Evolutionary conservation across 2,888 invertebrate species (phyloP), one percentile per base, ranked within the genome.

Genomic region (Anthrax anthrax): DNA sequence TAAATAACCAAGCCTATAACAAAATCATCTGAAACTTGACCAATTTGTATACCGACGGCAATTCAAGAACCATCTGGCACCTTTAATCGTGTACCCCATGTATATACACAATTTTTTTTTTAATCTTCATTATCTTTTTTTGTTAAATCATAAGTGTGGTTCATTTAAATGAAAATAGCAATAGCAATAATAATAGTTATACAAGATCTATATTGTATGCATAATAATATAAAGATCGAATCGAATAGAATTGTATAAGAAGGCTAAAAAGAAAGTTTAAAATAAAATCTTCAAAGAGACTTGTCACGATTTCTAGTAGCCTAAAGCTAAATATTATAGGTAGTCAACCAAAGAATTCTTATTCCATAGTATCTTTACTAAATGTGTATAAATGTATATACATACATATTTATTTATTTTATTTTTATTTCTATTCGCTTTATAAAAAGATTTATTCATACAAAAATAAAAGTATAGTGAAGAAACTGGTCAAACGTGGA

Each of bases 401-500:
- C 29, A 29, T 23, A 23, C 8, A 8, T 23, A 23, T 23, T 6
- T 8, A 23, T 23, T n/a, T n/a, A n/a, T n/a, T n/a, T 23, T 23
- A 23, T 23, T 23, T 23, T 23, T 8, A 23, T 23, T 23, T 23
- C 4, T 23, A 23, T 23, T 23, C 8, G 8, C 23, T 23, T 6
- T 23, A 8, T 23, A 23, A 6, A 32, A 9, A 2, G 29, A 32
- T 32, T 32, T 32, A 32, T 32, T 32, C 23, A 23, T 4, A 23
- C 4, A 8, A 23, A 23, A 23, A 23, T 23, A 23, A 23, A 6
- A 23, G 8, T 6, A 23, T 6, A 23, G 23, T 23, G 8, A 23
- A 37, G 36, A 36, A 37, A 37, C 46, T 46, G 46, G 46, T 49
- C 49, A 44, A 36, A 47, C 41, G 42, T 41, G 47, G 47, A 50